Conservation (phyloP, 2,113 vertebrate species). For the Sprattus sprattus region DNA sequence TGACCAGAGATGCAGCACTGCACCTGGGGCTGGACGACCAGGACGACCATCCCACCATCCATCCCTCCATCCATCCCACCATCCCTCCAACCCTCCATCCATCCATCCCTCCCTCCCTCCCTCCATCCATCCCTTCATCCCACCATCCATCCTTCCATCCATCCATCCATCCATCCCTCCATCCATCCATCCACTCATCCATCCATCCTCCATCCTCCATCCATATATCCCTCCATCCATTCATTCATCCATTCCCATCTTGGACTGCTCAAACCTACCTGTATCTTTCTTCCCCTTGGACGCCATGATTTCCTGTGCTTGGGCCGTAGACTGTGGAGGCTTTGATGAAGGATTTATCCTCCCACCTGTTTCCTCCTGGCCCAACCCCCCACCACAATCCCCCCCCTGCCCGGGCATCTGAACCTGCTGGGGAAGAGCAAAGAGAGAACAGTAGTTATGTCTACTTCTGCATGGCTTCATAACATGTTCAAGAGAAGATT, state of each 20-base stretch:
- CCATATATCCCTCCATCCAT: not conserved
- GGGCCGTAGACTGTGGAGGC: not conserved
- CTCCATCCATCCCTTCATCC: not conserved
- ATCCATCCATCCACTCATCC: too few relatives aligned
- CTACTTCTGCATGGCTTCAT: not conserved
- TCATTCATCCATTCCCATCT: not conserved
- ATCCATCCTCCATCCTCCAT: too few relatives aligned
- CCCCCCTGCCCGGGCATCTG: not conserved
- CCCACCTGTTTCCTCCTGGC: not conserved
- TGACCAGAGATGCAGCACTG: constrained; percentile 99
- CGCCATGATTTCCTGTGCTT: not conserved
- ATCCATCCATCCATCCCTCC: not conserved
- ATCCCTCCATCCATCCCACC: not conserved
- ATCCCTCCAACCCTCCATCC: not conserved
- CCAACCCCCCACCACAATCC: too few relatives aligned
- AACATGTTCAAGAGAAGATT: not conserved
- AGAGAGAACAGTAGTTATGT: not conserved
- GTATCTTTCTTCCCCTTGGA: not conserved
- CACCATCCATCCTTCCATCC: not conserved
- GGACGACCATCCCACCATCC: not conserved
- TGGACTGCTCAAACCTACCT: not conserved
- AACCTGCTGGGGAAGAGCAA: not conserved
- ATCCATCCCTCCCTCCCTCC: not conserved
- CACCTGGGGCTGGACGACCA: constrained; percentile 90
- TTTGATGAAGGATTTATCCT: not conserved